Percentiles rank a stretch among this genome's conserved stretches.
phyloP scores from a whole-genome alignment of 2,888 invertebrate genomes.

The Drosophila bunnanda region DNA sequence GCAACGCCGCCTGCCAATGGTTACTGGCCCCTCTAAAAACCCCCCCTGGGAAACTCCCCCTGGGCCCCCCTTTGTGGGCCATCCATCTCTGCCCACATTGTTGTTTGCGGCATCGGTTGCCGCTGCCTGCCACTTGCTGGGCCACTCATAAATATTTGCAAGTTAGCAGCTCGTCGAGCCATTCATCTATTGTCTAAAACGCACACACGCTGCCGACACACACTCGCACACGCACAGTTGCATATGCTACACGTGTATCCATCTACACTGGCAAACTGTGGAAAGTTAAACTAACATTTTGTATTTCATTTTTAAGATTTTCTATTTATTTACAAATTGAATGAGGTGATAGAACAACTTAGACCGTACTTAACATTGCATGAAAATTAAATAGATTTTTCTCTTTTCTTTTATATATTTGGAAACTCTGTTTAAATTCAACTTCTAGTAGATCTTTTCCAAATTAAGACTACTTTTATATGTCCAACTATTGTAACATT shows the following conservation, averaged over 20 bases:
- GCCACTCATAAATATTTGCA: constrained; percentile 80
- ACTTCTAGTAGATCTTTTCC: too few relatives aligned
- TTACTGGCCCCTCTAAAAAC: constrained; percentile 9
- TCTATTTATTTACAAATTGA: neutral
- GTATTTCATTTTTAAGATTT: neutral
- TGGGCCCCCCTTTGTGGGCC: constrained; percentile 3
- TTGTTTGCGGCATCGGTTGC: constrained; percentile 49
- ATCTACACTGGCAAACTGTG: constrained; percentile 6
- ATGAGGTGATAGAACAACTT: neutral
- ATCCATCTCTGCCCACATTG: constrained; percentile 47
- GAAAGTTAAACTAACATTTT: neutral
- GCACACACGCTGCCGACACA: constrained; percentile 34
- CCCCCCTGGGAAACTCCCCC: neutral
- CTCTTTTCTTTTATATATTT: too few relatives aligned
- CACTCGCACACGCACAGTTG: constrained; percentile 20
- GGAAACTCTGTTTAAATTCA: neutral
- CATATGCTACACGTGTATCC: constrained; percentile 32
- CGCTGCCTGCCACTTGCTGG: constrained; percentile 72
- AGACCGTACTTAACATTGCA: neutral
- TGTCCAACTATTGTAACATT: too few relatives aligned
- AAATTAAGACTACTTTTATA: too few relatives aligned
- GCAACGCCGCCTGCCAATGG: constrained; percentile 68
- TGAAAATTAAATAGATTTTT: neutral
- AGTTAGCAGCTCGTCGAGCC: constrained; percentile 81
- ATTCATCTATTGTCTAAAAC: constrained; percentile 75